These are phyloP conservation scores for Psilopsiagon aymara DNA, from an alignment of 2,113 vertebrate genomes.

Conservation along the genomic window DNA sequence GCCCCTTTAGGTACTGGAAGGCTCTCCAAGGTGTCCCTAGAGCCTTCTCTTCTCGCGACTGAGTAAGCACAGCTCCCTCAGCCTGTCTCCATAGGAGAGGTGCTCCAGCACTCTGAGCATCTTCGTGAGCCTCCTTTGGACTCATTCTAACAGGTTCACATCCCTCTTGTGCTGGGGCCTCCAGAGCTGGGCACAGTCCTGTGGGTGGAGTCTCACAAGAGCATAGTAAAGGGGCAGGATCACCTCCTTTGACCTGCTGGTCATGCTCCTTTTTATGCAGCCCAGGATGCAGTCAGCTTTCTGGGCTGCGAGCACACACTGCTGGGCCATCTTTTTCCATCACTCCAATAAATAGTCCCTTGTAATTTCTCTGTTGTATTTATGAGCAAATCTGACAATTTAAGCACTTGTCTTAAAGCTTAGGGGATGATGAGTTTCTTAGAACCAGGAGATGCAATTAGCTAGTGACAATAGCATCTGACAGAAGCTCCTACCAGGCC, in stretches of 20 bases:
- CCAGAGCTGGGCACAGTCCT: not conserved
- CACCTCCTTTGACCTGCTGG: not conserved
- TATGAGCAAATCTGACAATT: not conserved
- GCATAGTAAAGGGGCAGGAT: not conserved
- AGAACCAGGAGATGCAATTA: slow-evolving; percentile 7
- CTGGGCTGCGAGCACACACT: not conserved
- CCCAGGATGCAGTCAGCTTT: not conserved
- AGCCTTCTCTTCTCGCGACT: not conserved
- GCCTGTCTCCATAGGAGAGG: not conserved
- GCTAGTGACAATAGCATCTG: not conserved
- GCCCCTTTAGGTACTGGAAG: not conserved
- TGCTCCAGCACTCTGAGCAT: not conserved
- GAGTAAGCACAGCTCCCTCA: not conserved
- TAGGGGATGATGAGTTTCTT: not conserved
- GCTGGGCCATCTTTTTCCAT: not conserved
- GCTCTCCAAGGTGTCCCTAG: not conserved
- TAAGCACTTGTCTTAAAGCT: not conserved
- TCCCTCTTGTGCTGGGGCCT: not conserved
- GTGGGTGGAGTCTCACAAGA: not conserved
- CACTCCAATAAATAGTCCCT: not conserved
- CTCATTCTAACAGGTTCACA: not conserved
- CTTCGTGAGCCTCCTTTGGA: not conserved
- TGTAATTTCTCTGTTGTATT: not conserved
- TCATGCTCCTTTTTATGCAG: not conserved
- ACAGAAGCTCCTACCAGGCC: not conserved